Evolutionary conservation across 2,113 vertebrate species (phyloP).

Genomic region (Dolichotis patagonum): DNA sequence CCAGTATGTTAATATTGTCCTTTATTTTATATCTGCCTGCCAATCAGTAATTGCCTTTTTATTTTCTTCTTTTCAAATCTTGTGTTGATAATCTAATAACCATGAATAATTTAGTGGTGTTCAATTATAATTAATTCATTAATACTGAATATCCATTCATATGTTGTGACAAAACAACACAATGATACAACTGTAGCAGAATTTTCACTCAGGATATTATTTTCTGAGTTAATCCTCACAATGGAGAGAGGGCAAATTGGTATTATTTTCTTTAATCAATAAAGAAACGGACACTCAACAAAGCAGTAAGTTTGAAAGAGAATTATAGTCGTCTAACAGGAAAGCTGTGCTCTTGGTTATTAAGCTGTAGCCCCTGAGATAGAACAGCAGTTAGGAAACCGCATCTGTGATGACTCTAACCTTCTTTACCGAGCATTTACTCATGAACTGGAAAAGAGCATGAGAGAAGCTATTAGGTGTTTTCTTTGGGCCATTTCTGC

Average conservation of each 20-base stretch:
- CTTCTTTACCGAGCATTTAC: not conserved
- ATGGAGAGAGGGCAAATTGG: not conserved
- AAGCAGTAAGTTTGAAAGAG: not conserved
- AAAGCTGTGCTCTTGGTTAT: not conserved
- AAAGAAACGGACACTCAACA: not conserved
- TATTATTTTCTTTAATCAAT: not conserved
- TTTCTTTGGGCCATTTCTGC: not conserved
- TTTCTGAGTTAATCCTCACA: not conserved
- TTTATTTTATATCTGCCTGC: not conserved
- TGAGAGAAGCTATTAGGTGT: not conserved
- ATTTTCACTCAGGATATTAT: not conserved
- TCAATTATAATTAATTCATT: slow-evolving; percentile 25
- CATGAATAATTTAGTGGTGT: not conserved
- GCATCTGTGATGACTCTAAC: not conserved
- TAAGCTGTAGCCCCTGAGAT: not conserved
- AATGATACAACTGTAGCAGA: not conserved
- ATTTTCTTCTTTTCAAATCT: not conserved
- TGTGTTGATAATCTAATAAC: not conserved
- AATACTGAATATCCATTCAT: not conserved
- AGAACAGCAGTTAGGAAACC: not conserved
- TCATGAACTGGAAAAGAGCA: not conserved
- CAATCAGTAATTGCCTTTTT: not conserved
- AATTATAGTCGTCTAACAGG: not conserved
- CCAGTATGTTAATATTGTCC: not conserved
- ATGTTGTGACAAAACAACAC: not conserved